Percentiles rank a stretch among this genome's conserved stretches.
Conservation (phyloP, 1,140 invertebrate species). For the Palaemon carinicauda region DNA sequence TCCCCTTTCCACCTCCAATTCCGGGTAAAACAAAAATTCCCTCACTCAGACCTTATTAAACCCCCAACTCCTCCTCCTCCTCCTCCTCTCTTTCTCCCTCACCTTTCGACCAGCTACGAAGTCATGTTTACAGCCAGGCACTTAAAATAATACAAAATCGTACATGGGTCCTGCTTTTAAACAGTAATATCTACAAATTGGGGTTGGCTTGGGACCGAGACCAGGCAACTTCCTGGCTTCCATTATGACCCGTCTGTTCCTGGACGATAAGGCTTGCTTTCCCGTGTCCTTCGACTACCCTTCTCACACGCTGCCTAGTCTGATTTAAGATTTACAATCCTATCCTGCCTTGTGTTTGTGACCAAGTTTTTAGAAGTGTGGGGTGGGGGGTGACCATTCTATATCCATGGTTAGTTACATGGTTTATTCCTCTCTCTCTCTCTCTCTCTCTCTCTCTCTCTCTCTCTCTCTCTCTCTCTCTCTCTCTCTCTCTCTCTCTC, state of each 20-base stretch:
- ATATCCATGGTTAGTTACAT: not conserved
- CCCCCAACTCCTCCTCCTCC: not conserved
- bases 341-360: too few relatives aligned
- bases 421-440: not conserved
- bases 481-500: not conserved
- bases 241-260: not conserved
- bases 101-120: not conserved
- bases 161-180: slow-evolving; percentile 1
- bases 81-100: not conserved
- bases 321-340: too few relatives aligned
- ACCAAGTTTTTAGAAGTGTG: too few relatives aligned
- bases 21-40: too few relatives aligned
- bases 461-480: not conserved
- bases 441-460: not conserved
- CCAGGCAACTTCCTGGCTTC: not conserved
- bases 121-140: not conserved
- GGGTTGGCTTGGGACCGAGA: not conserved
- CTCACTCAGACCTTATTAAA: too few relatives aligned
- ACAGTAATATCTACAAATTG: slow-evolving; percentile 10
- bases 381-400: too few relatives aligned
- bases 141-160: slow-evolving; percentile 5
- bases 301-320: too few relatives aligned
- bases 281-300: not conserved
- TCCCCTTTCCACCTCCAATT: not conserved
- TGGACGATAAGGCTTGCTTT: not conserved